Evolutionary conservation across 2,888 invertebrate genomes (phyloP).

Genomic region (Ennomos quercinarius): DNA sequence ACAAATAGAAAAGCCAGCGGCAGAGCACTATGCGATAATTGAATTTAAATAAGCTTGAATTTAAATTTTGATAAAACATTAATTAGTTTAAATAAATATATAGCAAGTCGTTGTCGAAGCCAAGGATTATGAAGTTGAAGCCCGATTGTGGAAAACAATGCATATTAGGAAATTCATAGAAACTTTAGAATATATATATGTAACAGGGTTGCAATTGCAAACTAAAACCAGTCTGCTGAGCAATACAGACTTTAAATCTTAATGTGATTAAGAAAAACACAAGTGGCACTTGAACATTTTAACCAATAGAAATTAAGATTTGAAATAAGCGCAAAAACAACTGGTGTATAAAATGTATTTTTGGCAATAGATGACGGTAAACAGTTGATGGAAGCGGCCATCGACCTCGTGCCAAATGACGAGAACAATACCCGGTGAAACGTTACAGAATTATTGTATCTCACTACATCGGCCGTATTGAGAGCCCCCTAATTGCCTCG

Average conservation of each 20-base stretch:
- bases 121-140: no score
- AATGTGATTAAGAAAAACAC: conserved; percentile 1
- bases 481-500: conserved; percentile 45
- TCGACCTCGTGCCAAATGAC: conserved; percentile 74
- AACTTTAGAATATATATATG: no score
- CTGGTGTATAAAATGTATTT: conserved; percentile 52
- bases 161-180: no score
- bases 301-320: conserved; percentile 14
- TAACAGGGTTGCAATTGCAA: no score
- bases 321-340: conserved; percentile 33
- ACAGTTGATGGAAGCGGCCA: conserved; percentile 70
- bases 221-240: not conserved
- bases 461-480: conserved; percentile 41
- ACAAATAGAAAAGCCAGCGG: conserved; percentile 38
- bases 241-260: not conserved
- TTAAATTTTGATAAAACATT: conserved; percentile 3
- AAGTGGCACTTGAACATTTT: conserved; percentile 14
- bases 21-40: conserved; percentile 14
- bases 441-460: conserved; percentile 56
- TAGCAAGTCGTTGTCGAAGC: no score
- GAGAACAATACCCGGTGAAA: conserved; percentile 76
- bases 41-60: conserved; percentile 17
- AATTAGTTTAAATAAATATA: not conserved
- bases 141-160: no score
- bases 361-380: conserved; percentile 60